Conservation (phyloP, 2,113 vertebrate genomes). For the human (Homo sapiens) region DNA sequence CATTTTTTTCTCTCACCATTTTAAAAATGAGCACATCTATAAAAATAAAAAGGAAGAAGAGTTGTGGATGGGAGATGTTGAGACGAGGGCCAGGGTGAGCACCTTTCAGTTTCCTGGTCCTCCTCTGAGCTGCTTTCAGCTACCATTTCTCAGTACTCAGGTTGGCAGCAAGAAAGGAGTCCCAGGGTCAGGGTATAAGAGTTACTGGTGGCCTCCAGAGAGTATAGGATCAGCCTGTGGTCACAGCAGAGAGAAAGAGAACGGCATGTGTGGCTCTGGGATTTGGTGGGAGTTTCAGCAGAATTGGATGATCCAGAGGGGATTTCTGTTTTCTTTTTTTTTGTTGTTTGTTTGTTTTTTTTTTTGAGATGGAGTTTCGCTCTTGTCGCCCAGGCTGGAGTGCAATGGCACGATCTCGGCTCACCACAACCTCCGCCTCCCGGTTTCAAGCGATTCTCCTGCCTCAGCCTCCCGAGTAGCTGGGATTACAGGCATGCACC, state of each 20-base stretch:
- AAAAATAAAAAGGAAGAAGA: not conserved
- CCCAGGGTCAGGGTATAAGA: not conserved
- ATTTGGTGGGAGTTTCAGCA: not conserved
- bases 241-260: not conserved
- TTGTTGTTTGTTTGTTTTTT: too few relatives aligned
- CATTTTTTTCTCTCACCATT: not conserved
- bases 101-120: not conserved
- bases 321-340: not conserved
- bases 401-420: too few relatives aligned
- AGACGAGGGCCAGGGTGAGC: not conserved
- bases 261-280: not conserved
- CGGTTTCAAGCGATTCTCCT: too few relatives aligned
- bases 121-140: not conserved
- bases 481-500: too few relatives aligned
- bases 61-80: not conserved
- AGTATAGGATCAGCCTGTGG: not conserved
- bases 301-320: not conserved
- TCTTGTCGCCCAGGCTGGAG: too few relatives aligned
- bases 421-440: too few relatives aligned
- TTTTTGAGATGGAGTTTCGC: too few relatives aligned
- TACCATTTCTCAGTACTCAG: not conserved
- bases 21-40: constrained; percentile 10
- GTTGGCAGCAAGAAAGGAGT: not conserved
- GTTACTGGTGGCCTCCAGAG: not conserved
- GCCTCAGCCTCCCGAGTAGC: too few relatives aligned